Percentiles rank a stretch among this genome's conserved stretches.
These are phyloP conservation scores for Ambastaia sidthimunki DNA, from an alignment of 2,797 vertebrate species.

Conservation along the genomic window DNA sequence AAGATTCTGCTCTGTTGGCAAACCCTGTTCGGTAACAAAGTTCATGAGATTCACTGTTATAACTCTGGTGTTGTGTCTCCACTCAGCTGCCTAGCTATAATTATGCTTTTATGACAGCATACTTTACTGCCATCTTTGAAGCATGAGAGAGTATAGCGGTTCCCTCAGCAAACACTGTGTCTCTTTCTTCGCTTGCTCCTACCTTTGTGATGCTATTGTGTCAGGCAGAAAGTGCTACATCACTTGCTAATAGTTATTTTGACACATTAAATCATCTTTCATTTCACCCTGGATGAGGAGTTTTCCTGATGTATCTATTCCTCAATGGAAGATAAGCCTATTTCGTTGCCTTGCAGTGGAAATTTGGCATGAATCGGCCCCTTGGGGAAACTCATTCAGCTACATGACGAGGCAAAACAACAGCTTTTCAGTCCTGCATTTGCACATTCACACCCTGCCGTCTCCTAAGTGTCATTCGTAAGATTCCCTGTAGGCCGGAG, in stretches of 20 bases:
- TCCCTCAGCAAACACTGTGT: conserved; percentile 8
- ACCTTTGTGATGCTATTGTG: neutral
- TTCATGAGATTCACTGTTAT: conserved; percentile 18
- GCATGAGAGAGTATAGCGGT: neutral
- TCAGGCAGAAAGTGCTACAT: conserved; percentile 29
- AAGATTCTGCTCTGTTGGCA: neutral
- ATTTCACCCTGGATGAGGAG: conserved; percentile 28
- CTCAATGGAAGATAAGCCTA: conserved; percentile 17
- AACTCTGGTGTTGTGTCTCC: conserved; percentile 10
- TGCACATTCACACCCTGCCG: conserved; percentile 37
- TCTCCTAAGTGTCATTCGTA: conserved; percentile 11
- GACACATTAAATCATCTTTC: conserved; percentile 48
- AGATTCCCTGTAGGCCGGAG: conserved; percentile 11
- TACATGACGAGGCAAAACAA: conserved; percentile 32
- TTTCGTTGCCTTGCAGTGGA: neutral
- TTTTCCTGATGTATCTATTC: conserved; percentile 10
- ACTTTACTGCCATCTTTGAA: conserved; percentile 23
- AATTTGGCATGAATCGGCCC: conserved; percentile 32
- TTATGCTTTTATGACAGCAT: conserved; percentile 33
- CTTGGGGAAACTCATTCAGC: conserved; percentile 26
- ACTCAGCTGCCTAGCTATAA: conserved; percentile 23
- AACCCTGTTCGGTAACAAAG: conserved; percentile 4
- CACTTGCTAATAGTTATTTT: conserved; percentile 42
- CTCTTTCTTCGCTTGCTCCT: conserved; percentile 4
- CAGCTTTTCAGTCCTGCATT: conserved; percentile 37